Percentiles rank a stretch among this genome's conserved stretches.
Evolutionary conservation across 1,140 invertebrate species (phyloP).

Genomic region (Drosophila tsacasi): DNA sequence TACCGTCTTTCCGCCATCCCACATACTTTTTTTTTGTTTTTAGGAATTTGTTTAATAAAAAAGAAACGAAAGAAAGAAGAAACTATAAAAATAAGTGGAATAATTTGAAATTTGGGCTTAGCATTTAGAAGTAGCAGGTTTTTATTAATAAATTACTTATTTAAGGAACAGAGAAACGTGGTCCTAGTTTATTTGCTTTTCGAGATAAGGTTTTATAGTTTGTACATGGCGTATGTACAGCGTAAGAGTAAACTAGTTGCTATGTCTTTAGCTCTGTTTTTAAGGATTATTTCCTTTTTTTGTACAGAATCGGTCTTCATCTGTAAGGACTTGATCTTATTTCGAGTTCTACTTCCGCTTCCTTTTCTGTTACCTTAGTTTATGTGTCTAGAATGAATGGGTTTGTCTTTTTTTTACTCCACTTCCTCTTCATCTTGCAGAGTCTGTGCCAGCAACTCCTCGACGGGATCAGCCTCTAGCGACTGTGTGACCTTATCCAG

Average conservation of each 20-base stretch:
- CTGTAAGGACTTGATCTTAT: neutral
- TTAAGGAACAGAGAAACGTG: neutral
- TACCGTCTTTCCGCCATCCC: slow-evolving; percentile 5
- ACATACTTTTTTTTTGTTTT: slow-evolving; percentile 26
- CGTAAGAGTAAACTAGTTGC: neutral
- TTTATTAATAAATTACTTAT: neutral
- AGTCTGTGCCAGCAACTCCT: slow-evolving; percentile 18
- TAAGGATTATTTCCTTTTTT: neutral
- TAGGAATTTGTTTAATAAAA: slow-evolving; percentile 49
- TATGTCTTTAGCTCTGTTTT: neutral
- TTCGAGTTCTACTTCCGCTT: neutral
- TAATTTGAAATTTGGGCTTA: no score
- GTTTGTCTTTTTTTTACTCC: neutral
- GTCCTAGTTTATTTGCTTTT: neutral
- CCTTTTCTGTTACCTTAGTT: neutral
- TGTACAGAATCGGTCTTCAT: neutral
- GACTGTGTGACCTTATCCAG: slow-evolving; percentile 47
- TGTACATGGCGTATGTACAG: neutral
- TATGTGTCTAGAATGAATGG: neutral
- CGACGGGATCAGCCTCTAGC: slow-evolving; percentile 14
- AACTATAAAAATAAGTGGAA: neutral
- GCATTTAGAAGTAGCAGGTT: neutral
- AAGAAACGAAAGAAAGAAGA: neutral
- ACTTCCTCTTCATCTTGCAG: slow-evolving; percentile 10
- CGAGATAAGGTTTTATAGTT: neutral